Base-by-base conservation (phyloP, 2,888 invertebrate species). In the Alentia gelatinosa region DNA sequence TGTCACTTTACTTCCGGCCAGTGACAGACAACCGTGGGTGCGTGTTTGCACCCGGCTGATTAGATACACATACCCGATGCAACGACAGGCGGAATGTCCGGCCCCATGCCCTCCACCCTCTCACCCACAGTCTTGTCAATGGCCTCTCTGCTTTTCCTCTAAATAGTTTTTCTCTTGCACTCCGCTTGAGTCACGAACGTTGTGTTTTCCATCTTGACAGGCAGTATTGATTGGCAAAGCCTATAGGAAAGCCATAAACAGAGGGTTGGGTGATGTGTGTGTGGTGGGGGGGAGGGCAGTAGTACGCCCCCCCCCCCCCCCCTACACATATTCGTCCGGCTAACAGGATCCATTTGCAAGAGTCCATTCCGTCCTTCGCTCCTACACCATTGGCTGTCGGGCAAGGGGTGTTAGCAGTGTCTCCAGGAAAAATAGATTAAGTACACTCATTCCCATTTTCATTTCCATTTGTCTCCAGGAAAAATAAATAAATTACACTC, bases 141-240 rank as follows among this genome's bases (percentile, higher is more conserved):
- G 37, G 39, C 35, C 39, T 23, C 39, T 40, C 39, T 83, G 83
- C 83, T 83, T 83, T 83, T 83, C 83, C 83, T 83, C 83, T 39
- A 83, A 83, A 83, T 83, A 83, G 83, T 40, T 40, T 40, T 83
- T 40, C 39, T 83, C 30, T 35, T 5, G 83, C 3, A 26, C 68
- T 5, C 30, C 30, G n/a, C 83, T 35, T 26, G 40, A 83, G 83
- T 83, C 83, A 83, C 83, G 83, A 83, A 83, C 39, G 39, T 83
- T 40, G 40, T 83, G 83, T 19, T 83, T 83, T 83, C 23, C 83
- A 23, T 68, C 68, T 40, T 83, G 83, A 40, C 83, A 83, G 83
- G 83, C 39, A 40, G 7, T 83, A 83, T 83, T 35, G 83, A 83
- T 83, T 83, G 39, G 83, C 3, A 68, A 30, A 30, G 68, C 30